Conservation (phyloP, 2,797 vertebrate genomes). For the Pogonophryne albipinna region DNA sequence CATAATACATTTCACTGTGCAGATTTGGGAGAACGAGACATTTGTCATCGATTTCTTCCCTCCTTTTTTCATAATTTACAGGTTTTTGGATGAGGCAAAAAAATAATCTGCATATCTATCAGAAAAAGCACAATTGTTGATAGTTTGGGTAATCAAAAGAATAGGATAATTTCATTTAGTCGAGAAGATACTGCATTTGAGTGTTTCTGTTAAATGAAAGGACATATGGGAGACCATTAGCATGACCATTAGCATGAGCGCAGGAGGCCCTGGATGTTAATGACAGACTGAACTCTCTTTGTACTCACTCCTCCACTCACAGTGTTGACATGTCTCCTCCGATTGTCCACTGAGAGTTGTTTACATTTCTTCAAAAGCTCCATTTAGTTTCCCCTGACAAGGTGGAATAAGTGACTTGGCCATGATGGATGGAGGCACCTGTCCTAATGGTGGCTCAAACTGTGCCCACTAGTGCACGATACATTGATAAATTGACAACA, state of each 20-base stretch:
- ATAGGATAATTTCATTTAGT: constrained; percentile 42
- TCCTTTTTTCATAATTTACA: constrained; percentile 47
- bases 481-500: constrained; percentile 99
- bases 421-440: constrained; percentile 99
- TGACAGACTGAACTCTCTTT: constrained; percentile 47
- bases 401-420: constrained; percentile 97
- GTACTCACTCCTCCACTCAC: constrained; percentile 32
- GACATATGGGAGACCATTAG: constrained; percentile 48
- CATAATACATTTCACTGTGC: constrained; percentile 61
- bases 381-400: constrained; percentile 98
- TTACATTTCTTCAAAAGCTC: constrained; percentile 99
- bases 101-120: constrained; percentile 10
- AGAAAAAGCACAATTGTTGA: neutral
- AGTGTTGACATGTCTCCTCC: constrained; percentile 78
- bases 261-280: constrained; percentile 55
- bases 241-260: neutral
- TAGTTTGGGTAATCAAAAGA: constrained; percentile 42
- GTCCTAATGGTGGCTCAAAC: constrained; percentile 99
- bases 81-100: constrained; percentile 35
- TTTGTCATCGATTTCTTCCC: constrained; percentile 27
- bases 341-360: constrained; percentile 98
- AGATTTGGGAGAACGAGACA: constrained; percentile 41
- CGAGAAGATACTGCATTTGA: constrained; percentile 3
- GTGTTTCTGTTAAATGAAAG: constrained; percentile 34
- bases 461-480: constrained; percentile 99